Evolutionary conservation across 2,113 vertebrate species (phyloP).

Genomic region (Gyps fulvus): DNA sequence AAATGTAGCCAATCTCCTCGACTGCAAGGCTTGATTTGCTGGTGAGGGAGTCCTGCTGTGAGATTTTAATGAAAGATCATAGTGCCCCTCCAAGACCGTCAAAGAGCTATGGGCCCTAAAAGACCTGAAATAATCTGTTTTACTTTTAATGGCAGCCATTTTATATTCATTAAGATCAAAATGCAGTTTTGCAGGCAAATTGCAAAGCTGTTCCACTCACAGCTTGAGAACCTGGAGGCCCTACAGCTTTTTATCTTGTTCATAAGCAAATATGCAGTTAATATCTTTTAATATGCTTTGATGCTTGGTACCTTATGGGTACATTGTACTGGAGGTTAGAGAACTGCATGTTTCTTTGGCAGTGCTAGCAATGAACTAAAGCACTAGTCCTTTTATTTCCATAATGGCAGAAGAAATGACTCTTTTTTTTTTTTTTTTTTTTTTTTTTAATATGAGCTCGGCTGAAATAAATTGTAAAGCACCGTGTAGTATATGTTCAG

Average conservation of each 20-base stretch:
- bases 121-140: slow-evolving; percentile 97
- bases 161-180: slow-evolving; percentile 99
- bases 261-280: slow-evolving; percentile 93
- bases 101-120: slow-evolving; percentile 93
- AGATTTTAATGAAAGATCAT: slow-evolving; percentile 99
- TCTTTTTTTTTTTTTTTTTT: slow-evolving; percentile 60
- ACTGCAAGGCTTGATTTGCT: slow-evolving; percentile 88
- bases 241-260: slow-evolving; percentile 91
- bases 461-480: slow-evolving; percentile 77
- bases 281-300: slow-evolving; percentile 96
- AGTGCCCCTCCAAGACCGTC: slow-evolving; percentile 91
- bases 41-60: slow-evolving; percentile 90
- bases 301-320: slow-evolving; percentile 85
- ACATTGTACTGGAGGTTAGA: slow-evolving; percentile 81
- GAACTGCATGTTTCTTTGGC: slow-evolving; percentile 78
- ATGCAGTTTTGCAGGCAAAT: slow-evolving; percentile 98
- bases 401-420: slow-evolving; percentile 78
- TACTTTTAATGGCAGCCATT: slow-evolving; percentile 99
- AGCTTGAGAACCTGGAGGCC: slow-evolving; percentile 95
- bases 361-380: slow-evolving; percentile 79
- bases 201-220: slow-evolving; percentile 99
- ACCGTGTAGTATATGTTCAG: slow-evolving; percentile 65
- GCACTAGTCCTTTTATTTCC: slow-evolving; percentile 76
- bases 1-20: slow-evolving; percentile 92
- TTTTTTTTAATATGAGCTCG: slow-evolving; percentile 68